phyloP scores from a whole-genome alignment of 2,797 vertebrate species.

The Melopsittacus undulatus region DNA sequence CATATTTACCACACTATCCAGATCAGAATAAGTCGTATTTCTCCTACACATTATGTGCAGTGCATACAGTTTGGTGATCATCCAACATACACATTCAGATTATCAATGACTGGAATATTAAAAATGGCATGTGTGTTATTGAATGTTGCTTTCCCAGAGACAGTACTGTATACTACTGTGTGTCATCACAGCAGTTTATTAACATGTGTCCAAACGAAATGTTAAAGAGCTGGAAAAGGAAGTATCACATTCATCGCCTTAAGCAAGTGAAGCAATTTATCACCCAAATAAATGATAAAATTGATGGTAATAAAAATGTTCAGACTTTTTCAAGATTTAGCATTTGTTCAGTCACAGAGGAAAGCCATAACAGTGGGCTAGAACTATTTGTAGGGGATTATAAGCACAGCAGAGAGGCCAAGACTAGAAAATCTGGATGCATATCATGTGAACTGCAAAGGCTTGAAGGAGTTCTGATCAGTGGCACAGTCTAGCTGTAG shows the following conservation, averaged over 20 bases:
- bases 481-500: background rate
- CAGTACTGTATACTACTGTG: background rate
- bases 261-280: background rate
- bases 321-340: background rate
- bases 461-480: background rate
- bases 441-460: background rate
- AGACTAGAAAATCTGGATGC: background rate
- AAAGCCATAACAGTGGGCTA: background rate
- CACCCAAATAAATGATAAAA: conserved; percentile 27
- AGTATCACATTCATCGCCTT: background rate
- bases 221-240: background rate
- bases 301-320: background rate
- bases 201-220: background rate
- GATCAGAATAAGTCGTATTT: background rate
- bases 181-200: background rate
- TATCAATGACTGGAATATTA: conserved; percentile 44
- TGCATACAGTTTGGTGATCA: conserved; percentile 5
- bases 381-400: background rate
- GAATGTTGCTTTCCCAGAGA: conserved; percentile 9
- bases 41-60: background rate
- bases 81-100: conserved; percentile 16
- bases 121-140: conserved; percentile 35
- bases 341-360: conserved; percentile 4
- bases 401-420: background rate
- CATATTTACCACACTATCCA: conserved; percentile 23